Evolutionary conservation across 2,888 invertebrate species (phyloP).

Genomic region (Drosophila flavopinicola): DNA sequence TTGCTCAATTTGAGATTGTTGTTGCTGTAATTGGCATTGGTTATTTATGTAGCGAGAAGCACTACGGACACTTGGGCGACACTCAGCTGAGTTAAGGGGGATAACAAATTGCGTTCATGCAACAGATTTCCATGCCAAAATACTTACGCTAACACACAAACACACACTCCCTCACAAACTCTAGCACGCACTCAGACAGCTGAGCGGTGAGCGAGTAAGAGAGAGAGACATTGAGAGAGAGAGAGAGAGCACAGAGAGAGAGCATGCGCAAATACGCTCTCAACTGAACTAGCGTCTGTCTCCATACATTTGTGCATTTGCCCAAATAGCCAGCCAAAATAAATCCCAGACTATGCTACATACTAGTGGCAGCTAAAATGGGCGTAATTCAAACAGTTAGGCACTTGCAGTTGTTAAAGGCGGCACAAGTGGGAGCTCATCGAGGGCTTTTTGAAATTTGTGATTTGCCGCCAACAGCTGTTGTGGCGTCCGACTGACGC

Average conservation of each 20-base stretch:
- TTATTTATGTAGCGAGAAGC: conserved; percentile 77
- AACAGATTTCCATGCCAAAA: conserved; percentile 75
- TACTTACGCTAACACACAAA: conserved; percentile 23
- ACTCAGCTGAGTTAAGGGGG: conserved; percentile 80
- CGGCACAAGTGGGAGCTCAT: no score
- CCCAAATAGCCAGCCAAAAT: neutral
- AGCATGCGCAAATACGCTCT: conserved; percentile 59
- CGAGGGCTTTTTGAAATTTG: conserved; percentile 29
- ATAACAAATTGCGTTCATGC: conserved; percentile 79
- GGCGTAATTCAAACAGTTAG: neutral
- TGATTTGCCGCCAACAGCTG: conserved; percentile 62
- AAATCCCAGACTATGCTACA: rapidly evolving
- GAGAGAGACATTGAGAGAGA: conserved; percentile 5
- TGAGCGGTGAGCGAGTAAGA: conserved; percentile 38
- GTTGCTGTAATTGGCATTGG: conserved; percentile 53
- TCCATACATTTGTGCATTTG: neutral
- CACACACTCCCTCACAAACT: conserved; percentile 5
- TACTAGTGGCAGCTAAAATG: neutral
- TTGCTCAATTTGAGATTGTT: conserved; percentile 36
- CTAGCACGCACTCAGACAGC: conserved; percentile 48
- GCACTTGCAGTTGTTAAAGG: no score
- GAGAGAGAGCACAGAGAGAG: conserved; percentile 19
- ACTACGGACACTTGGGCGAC: conserved; percentile 73
- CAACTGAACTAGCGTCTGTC: neutral
- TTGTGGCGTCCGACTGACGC: conserved; percentile 51